These are phyloP conservation scores for Acanthornis magna DNA, from an alignment of 2,797 vertebrate species.

Conservation along the genomic window DNA sequence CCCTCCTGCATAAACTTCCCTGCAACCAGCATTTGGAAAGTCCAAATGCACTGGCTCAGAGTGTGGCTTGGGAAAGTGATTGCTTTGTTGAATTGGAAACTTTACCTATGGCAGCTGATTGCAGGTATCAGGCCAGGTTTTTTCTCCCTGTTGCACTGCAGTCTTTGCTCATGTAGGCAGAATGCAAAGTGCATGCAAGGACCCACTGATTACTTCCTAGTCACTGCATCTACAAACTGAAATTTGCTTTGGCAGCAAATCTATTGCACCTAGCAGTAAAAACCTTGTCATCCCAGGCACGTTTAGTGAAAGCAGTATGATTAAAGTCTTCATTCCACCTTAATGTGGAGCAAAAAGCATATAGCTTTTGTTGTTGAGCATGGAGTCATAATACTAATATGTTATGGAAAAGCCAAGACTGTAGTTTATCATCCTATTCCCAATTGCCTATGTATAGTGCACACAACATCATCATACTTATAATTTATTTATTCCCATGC, in stretches of 20 bases:
- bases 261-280: background rate
- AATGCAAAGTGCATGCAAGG: background rate
- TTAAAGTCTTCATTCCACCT: background rate
- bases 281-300: background rate
- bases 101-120: background rate
- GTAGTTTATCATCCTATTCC: background rate
- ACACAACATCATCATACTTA: background rate
- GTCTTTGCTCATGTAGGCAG: background rate
- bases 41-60: background rate
- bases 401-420: background rate
- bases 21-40: background rate
- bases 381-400: background rate
- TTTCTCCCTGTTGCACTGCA: background rate
- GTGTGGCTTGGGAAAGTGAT: background rate
- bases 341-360: background rate
- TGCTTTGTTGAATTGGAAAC: background rate
- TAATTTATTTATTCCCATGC: background rate
- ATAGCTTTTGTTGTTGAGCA: background rate
- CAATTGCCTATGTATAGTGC: background rate
- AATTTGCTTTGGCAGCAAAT: background rate
- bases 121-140: background rate
- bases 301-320: background rate
- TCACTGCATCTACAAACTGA: background rate
- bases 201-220: background rate
- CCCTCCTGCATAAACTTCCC: background rate